Evolutionary conservation across 2,113 vertebrate genomes (phyloP).

Genomic region (Salvelinus sp.): DNA sequence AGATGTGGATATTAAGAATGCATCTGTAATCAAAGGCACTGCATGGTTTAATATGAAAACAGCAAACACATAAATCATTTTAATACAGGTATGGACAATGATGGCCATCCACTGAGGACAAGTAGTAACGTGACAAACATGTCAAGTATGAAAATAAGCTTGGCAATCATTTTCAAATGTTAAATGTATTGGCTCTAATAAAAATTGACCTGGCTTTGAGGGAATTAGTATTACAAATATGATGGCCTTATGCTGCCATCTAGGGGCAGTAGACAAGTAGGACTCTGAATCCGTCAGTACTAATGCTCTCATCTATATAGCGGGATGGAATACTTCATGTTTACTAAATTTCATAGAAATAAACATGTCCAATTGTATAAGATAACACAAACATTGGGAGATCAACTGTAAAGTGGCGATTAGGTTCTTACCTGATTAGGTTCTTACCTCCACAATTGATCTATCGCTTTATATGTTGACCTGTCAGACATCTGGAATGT

Average conservation of each 20-base stretch:
- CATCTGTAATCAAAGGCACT: too few species aligned
- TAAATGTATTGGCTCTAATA: background rate
- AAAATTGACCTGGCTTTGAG: background rate
- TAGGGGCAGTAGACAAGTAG: background rate
- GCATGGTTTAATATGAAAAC: background rate
- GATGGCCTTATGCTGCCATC: constrained; percentile 8
- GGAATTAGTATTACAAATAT: background rate
- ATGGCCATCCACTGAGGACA: background rate
- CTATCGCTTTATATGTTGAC: constrained; percentile 53
- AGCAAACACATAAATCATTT: background rate
- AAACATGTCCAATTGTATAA: background rate
- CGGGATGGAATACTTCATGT: constrained; percentile 6
- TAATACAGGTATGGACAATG: background rate
- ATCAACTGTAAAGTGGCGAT: too few species aligned
- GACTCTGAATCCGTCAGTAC: background rate
- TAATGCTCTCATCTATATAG: background rate
- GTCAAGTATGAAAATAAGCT: background rate
- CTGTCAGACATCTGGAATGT: constrained; percentile 76
- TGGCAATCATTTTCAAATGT: background rate
- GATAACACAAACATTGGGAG: too few species aligned
- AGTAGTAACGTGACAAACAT: background rate
- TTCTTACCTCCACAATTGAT: constrained; percentile 8
- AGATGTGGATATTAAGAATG: too few species aligned
- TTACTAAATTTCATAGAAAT: background rate
- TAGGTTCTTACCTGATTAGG: too few species aligned